phyloP scores from a whole-genome alignment of 2,888 invertebrate genomes.

The Ferrisia virgata region DNA sequence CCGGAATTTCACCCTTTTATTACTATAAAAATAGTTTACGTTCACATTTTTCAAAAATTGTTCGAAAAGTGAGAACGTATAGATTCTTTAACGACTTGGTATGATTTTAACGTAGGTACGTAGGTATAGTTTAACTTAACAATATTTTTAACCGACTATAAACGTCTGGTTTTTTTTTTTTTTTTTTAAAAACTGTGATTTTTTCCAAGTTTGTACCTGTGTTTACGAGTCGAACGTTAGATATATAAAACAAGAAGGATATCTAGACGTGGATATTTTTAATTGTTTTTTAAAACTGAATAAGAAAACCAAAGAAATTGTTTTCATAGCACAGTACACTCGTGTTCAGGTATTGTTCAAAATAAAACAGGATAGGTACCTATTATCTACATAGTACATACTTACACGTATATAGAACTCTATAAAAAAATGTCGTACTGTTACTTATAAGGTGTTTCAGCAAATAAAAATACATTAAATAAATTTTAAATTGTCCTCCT shows the following conservation, averaged over 20 bases:
- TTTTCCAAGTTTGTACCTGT: not conserved
- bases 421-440: too few species aligned
- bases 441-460: not conserved
- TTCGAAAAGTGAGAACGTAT: not conserved
- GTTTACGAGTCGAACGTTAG: too few species aligned
- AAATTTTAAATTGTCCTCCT: not conserved
- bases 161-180: not conserved
- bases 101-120: not conserved
- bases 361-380: not conserved
- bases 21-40: constrained; percentile 8
- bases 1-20: constrained; percentile 13
- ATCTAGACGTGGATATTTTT: too few species aligned
- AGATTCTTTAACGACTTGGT: not conserved
- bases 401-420: too few species aligned
- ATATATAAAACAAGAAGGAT: too few species aligned
- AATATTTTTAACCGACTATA: not conserved
- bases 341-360: too few species aligned
- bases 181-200: not conserved
- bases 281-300: too few species aligned
- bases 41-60: constrained; percentile 2
- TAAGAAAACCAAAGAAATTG: too few species aligned
- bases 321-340: too few species aligned
- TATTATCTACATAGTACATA: not conserved
- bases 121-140: not conserved
- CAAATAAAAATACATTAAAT: not conserved